Percentiles rank a stretch among this genome's conserved stretches.
Conservation (phyloP, 2,888 invertebrate genomes). For the Ophion ventricosus region DNA sequence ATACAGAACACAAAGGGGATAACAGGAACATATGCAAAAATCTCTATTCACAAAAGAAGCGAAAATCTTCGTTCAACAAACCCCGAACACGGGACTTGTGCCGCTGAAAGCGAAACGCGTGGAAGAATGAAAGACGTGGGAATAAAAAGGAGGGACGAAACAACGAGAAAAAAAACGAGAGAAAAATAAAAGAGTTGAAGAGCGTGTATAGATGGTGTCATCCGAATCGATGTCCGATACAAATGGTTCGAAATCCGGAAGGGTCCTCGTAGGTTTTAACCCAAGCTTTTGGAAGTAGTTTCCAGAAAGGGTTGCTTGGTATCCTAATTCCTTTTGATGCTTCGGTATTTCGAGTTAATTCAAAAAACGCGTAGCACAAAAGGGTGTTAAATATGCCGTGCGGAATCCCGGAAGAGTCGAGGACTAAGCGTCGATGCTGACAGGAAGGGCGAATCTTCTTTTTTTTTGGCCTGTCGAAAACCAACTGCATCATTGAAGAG, state of each 20-base stretch:
- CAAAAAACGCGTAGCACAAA: conserved; percentile 56
- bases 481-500: conserved; percentile 25
- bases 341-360: conserved; percentile 54
- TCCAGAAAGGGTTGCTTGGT: conserved; percentile 43
- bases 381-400: conserved; percentile 28
- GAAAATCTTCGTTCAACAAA: conserved; percentile 58
- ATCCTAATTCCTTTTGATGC: conserved; percentile 24
- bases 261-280: conserved; percentile 31
- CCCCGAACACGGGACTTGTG: conserved; percentile 26
- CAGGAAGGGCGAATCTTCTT: neutral
- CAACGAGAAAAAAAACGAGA: neutral
- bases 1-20: conserved; percentile 49
- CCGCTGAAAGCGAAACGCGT: conserved; percentile 17
- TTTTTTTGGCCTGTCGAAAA: neutral
- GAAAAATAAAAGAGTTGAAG: conserved; percentile 5
- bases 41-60: conserved; percentile 56
- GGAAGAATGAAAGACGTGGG: conserved; percentile 18
- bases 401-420: conserved; percentile 64
- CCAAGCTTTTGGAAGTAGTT: conserved; percentile 52
- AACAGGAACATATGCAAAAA: conserved; percentile 43
- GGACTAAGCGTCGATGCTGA: conserved; percentile 40
- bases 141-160: neutral
- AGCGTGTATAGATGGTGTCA: neutral
- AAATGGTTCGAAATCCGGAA: conserved; percentile 33
- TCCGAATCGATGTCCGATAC: conserved; percentile 19